Evolutionary conservation across 2,888 invertebrate species (phyloP).

Genomic region (Pterobdella sp.): DNA sequence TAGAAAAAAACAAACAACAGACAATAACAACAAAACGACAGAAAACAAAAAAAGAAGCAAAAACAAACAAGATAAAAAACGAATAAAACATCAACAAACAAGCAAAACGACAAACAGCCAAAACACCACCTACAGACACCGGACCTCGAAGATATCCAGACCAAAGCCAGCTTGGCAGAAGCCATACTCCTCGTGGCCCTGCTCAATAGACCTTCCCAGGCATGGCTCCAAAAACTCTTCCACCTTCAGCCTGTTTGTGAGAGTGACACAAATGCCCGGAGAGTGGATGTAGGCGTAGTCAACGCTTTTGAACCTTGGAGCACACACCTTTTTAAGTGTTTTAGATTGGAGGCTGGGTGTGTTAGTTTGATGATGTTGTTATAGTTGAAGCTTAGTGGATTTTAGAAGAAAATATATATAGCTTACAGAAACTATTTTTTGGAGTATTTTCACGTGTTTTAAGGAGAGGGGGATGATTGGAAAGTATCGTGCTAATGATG

Average conservation of each 20-base stretch:
- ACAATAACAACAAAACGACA: neutral
- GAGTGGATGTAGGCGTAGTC: constrained; percentile 64
- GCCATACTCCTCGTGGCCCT: constrained; percentile 81
- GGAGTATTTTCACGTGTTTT: no score
- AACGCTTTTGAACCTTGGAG: constrained; percentile 59
- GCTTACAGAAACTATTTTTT: no score
- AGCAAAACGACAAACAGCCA: neutral
- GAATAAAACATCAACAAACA: neutral
- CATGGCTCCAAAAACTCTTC: constrained; percentile 75
- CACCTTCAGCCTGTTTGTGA: constrained; percentile 67
- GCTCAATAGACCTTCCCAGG: constrained; percentile 61
- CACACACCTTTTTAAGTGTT: constrained; percentile 58
- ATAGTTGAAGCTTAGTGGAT: neutral
- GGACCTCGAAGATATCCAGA: constrained; percentile 68
- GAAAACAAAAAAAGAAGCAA: neutral
- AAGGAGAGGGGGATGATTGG: no score
- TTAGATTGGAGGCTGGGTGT: neutral
- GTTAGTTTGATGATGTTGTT: neutral
- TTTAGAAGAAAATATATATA: neutral
- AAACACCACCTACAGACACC: constrained; percentile 21
- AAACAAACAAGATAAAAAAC: no score
- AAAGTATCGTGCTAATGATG: no score
- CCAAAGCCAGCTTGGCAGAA: constrained; percentile 90
- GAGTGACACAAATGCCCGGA: constrained; percentile 78
- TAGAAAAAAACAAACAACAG: no score